A percentile compares a stretch with the other conserved stretches of the same genome.
Evolutionary conservation across 1,140 invertebrate genomes (phyloP).

Genomic region (Tetramorium alpestre): DNA sequence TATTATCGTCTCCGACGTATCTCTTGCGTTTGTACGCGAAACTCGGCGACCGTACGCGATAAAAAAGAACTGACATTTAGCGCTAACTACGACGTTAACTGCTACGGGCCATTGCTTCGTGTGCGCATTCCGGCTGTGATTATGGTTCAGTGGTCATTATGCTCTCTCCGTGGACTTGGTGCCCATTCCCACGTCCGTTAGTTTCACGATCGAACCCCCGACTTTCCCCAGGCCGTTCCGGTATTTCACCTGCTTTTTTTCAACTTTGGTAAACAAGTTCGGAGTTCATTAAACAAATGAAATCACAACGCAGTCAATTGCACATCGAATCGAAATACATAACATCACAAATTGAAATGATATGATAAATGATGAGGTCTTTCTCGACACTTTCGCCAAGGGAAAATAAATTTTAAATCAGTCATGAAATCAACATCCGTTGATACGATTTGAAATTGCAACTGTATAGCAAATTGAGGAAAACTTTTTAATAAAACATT

Average conservation of each 20-base stretch:
- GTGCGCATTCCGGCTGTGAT: background rate
- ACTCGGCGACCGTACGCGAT: background rate
- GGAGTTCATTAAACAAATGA: background rate
- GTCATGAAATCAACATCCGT: background rate
- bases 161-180: background rate
- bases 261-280: background rate
- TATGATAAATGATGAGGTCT: background rate
- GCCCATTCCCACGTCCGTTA: background rate
- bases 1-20: background rate
- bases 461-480: background rate
- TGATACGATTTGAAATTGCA: background rate
- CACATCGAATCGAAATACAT: background rate
- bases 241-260: constrained; percentile 3
- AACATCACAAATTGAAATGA: background rate
- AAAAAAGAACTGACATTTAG: background rate
- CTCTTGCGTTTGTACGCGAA: background rate
- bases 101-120: background rate
- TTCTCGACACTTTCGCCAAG: background rate
- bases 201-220: background rate
- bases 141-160: background rate
- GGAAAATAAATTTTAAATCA: background rate
- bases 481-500: background rate
- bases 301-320: background rate
- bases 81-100: background rate
- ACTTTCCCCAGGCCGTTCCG: background rate